Evolutionary conservation across 2,888 invertebrate species (phyloP).

Genomic region (Chromoteleia sp.): DNA sequence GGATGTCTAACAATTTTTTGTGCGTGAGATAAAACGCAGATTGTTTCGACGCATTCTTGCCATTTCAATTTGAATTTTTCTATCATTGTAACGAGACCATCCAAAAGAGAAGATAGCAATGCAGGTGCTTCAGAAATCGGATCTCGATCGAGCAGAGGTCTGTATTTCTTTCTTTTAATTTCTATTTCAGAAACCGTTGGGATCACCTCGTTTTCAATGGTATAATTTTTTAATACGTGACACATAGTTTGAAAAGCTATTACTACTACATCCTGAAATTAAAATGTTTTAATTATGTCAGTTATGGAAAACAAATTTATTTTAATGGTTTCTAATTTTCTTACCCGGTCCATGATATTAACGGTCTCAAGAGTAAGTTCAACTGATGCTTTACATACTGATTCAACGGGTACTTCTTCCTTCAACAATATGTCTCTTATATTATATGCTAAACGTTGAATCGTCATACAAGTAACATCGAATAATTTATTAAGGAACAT

Average conservation of each 20-base stretch:
- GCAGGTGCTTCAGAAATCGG: slow-evolving; percentile 84
- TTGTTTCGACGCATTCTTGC: slow-evolving; percentile 91
- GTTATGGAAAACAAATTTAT: no score
- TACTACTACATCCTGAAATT: slow-evolving; percentile 80
- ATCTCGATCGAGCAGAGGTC: slow-evolving; percentile 81
- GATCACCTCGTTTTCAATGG: slow-evolving; percentile 64
- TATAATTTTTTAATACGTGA: slow-evolving; percentile 80
- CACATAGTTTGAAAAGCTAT: slow-evolving; percentile 82
- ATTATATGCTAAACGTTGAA: slow-evolving; percentile 87
- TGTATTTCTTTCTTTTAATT: slow-evolving; percentile 64
- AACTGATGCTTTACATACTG: slow-evolving; percentile 81
- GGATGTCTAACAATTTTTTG: slow-evolving; percentile 86
- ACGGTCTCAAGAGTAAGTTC: slow-evolving; percentile 87
- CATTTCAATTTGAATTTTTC: slow-evolving; percentile 90
- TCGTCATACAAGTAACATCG: slow-evolving; percentile 88
- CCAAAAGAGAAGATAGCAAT: slow-evolving; percentile 88
- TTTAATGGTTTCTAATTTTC: slow-evolving; percentile 33
- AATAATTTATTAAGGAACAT: slow-evolving; percentile 87
- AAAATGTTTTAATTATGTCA: no score
- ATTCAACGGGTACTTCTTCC: slow-evolving; percentile 83
- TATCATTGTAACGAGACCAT: slow-evolving; percentile 88
- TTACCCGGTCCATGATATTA: slow-evolving; percentile 83
- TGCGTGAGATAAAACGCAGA: slow-evolving; percentile 87
- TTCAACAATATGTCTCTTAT: slow-evolving; percentile 86
- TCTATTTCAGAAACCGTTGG: slow-evolving; percentile 33